phyloP scores from a whole-genome alignment of 2,888 invertebrate species.

The Cryptophagus acutangulus region DNA sequence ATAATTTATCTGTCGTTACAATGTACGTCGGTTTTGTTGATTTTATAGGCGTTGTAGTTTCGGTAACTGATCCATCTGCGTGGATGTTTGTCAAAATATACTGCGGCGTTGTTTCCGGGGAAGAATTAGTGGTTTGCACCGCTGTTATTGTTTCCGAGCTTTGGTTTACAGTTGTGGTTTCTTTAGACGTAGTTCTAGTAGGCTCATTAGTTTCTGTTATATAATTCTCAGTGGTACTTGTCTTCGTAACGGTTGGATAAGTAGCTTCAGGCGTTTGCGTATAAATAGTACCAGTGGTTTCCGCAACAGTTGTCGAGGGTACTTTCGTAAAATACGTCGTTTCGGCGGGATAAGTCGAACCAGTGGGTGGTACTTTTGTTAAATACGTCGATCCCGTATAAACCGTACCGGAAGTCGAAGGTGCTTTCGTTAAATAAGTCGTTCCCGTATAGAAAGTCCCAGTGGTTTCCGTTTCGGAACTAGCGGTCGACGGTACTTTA shows the following conservation, averaged over 20 bases:
- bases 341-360: too few relatives aligned
- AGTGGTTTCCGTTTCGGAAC: neutral
- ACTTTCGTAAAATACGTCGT: too few relatives aligned
- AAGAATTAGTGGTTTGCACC: neutral
- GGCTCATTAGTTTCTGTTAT: too few relatives aligned
- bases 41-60: conserved; percentile 18
- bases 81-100: conserved; percentile 14
- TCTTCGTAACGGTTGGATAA: neutral
- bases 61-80: conserved; percentile 17
- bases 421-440: too few relatives aligned
- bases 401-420: too few relatives aligned
- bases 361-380: too few relatives aligned
- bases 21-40: conserved; percentile 14
- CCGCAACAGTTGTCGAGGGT: too few relatives aligned
- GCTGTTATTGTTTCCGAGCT: neutral
- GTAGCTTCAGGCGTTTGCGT: neutral
- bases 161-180: neutral
- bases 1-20: conserved; percentile 9
- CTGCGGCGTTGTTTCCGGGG: conserved; percentile 4
- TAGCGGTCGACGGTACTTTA: neutral
- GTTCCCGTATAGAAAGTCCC: too few relatives aligned
- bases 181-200: conserved; percentile 2
- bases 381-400: too few relatives aligned
- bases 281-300: too few relatives aligned
- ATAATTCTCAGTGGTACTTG: too few relatives aligned